Percentiles rank a stretch among this genome's conserved stretches.
Conservation (phyloP, 2,797 vertebrate species). For the Oceanodroma leucorhoa region DNA sequence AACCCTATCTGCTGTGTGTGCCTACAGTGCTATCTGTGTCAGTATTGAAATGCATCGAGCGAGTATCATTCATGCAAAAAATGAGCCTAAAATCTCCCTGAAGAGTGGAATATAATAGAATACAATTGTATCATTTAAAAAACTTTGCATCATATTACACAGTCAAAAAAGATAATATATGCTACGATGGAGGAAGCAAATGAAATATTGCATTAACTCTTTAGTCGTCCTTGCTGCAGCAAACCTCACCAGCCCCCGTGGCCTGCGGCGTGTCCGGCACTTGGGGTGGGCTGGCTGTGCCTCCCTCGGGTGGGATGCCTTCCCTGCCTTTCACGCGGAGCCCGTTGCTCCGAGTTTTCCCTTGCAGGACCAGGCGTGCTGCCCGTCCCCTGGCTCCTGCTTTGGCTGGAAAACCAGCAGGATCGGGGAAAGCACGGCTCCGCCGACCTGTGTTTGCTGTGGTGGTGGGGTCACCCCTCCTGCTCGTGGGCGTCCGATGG, state of each 20-base stretch:
- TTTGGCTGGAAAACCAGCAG: neutral
- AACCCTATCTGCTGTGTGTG: slow-evolving; percentile 50
- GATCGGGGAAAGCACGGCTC: rapidly evolving
- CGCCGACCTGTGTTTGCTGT: rapidly evolving
- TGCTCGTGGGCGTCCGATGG: rapidly evolving
- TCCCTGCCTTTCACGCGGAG: neutral
- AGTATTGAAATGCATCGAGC: slow-evolving; percentile 9
- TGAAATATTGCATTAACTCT: slow-evolving; percentile 37
- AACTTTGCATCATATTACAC: slow-evolving; percentile 61
- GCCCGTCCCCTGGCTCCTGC: neutral
- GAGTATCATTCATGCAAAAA: slow-evolving; percentile 62
- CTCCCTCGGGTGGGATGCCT: rapidly evolving
- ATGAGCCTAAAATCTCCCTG: slow-evolving; percentile 60
- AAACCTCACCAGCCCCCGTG: neutral
- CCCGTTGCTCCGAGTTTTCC: neutral
- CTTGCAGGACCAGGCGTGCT: neutral
- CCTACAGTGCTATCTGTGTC: slow-evolving; percentile 56
- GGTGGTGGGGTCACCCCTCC: neutral
- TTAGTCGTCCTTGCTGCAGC: neutral
- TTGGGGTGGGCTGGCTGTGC: rapidly evolving
- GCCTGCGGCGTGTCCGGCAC: rapidly evolving
- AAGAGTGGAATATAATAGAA: slow-evolving; percentile 62
- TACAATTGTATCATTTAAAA: slow-evolving; percentile 59
- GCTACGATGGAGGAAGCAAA: neutral
- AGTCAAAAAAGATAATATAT: slow-evolving; percentile 50